Evolutionary conservation across 2,797 vertebrate genomes (phyloP), one percentile per base, ranked within the genome.

Genomic region (Emydoidea blandingii): DNA sequence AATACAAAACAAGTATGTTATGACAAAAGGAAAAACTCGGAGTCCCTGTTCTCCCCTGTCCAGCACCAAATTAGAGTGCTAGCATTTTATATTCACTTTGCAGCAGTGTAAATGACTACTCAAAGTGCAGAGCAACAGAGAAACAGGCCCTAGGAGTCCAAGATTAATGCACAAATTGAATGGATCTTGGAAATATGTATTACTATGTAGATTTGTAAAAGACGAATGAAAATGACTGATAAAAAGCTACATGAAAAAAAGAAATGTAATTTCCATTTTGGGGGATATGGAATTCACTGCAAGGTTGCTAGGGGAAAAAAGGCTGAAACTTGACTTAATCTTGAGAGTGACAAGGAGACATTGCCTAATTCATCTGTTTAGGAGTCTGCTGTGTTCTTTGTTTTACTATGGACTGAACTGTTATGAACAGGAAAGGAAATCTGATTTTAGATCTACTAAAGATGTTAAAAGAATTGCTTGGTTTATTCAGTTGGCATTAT

Each of bases 301-400:
- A 81, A 85, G 87, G 86, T 49, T 95, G 53, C 41, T 49, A 79
- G 27, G 41, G 87, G 87, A 79, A 79, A 41, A 93, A 94, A 96
- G 86, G 72, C 87, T 92, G 89, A 95, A 97, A 95, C 81, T 88
- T 2, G 1, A 96, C 95, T 95, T 92, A 80, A 94, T 94, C 81
- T 96, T 91, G 56, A 93, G 54, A 94, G 92, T 88, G 68, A 94
- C 74, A 90, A 62, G 53, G 68, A 94, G 31, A 88, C 25, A 82
- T 44, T 86, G 85, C 92, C 41, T 93, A 84, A 92, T 93, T 95
- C 93, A 92, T 95, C n/a, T 94, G 54, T 78, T 97, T 92, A 92
- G 90, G 50, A 93, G 11, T 9, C 54, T 89, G 74, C 68, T 87
- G 16, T 65, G 89, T 81, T 93, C 50, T 89, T 95, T 91, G 15